A percentile compares a stretch with the other conserved stretches of the same genome.
Conservation (phyloP, 1,140 invertebrate genomes). For the Armadillidium nasatum region DNA sequence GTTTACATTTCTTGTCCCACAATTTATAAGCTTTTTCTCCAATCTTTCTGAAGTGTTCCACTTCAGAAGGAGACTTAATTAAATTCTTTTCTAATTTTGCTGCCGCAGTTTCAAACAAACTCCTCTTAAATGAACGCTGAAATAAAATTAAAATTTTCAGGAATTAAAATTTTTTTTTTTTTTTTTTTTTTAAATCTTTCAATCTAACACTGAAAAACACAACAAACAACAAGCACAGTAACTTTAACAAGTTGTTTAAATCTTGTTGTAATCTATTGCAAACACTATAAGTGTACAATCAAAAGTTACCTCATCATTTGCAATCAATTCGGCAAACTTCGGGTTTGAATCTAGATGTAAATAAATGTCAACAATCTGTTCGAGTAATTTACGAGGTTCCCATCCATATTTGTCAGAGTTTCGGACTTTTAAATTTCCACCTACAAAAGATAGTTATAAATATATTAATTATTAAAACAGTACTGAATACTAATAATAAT, state of each 20-base stretch:
- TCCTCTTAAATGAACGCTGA: conserved; percentile 85
- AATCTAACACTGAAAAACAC: too few relatives aligned
- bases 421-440: conserved; percentile 90
- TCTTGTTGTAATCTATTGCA: neutral
- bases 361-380: conserved; percentile 93
- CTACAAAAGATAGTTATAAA: conserved; percentile 11
- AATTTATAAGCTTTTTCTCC: conserved; percentile 74
- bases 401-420: conserved; percentile 93
- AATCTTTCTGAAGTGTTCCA: conserved; percentile 54
- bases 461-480: too few relatives aligned
- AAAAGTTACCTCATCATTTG: conserved; percentile 71
- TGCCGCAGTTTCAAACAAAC: conserved; percentile 86
- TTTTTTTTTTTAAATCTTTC: too few relatives aligned
- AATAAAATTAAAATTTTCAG: too few relatives aligned
- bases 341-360: conserved; percentile 83
- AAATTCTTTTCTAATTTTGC: conserved; percentile 68
- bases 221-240: neutral
- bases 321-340: conserved; percentile 80
- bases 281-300: conserved; percentile 6
- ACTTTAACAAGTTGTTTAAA: conserved; percentile 37
- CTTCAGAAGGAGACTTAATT: conserved; percentile 74
- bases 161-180: too few relatives aligned
- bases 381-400: conserved; percentile 84
- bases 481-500: too few relatives aligned
- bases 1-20: conserved; percentile 73